A percentile compares a stretch with the other conserved stretches of the same genome.
phyloP scores from a whole-genome alignment of 92 coral and sea anemone species.

The Bergia sp. region DNA sequence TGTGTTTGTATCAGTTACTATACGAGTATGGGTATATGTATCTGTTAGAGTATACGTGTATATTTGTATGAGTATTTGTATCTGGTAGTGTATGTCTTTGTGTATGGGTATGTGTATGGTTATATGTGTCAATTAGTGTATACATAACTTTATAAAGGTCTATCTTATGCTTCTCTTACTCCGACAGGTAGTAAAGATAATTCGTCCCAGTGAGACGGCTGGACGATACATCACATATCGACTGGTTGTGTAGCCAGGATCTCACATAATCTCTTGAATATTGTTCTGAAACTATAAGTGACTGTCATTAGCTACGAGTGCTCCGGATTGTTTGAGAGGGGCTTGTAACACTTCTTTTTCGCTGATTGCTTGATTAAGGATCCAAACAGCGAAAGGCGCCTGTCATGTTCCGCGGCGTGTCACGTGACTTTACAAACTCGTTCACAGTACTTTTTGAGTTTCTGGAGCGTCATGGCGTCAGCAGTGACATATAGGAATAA shows the following conservation, averaged over 20 bases:
- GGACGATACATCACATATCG: slow-evolving; percentile 97
- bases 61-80: too few relatives aligned
- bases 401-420: too few relatives aligned
- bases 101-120: background rate
- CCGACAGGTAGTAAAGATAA: slow-evolving; percentile 89
- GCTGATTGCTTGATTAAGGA: background rate
- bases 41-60: too few relatives aligned
- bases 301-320: background rate
- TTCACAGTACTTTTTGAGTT: background rate
- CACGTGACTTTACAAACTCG: background rate
- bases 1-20: background rate
- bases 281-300: background rate
- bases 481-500: background rate
- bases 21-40: too few relatives aligned
- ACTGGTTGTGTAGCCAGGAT: slow-evolving; percentile 79
- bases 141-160: background rate
- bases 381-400: background rate
- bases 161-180: background rate
- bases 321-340: background rate
- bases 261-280: background rate
- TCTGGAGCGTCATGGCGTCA: background rate
- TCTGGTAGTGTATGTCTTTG: too few relatives aligned
- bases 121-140: background rate
- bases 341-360: background rate
- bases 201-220: slow-evolving; percentile 99